Base-by-base conservation (phyloP, 1,140 invertebrate species). In the Contarinia nasturtii region DNA sequence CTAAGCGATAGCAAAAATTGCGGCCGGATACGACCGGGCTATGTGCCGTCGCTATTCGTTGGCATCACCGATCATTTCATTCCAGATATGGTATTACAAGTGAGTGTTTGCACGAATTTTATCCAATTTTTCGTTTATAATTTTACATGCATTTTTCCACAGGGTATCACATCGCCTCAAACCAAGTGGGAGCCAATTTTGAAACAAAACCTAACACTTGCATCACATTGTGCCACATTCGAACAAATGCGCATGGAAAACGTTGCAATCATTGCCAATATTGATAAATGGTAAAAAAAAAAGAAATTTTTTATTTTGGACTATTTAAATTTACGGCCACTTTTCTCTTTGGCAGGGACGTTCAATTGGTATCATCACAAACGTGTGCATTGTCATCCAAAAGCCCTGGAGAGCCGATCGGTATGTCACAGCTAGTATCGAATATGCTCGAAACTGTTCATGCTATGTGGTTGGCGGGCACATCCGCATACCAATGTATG, bases 391-490 rank as follows among this genome's bases (percentile, higher is more conserved):
- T 65, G 36, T 59, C 60, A 7, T 60, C 59, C 3, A 61, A 63
- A 7, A 60, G 60, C 34, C 60, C 55, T 48, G 55, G 67, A 22
- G 56, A 57, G 4, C 58, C 70, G 1, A 71, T 82, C 33, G 81
- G 80, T 1, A 80, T 86, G 78, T 91, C 87, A 0, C 79, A 82
- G 44, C 64, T 91, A 2, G 81, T 91, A 10, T 77, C 80, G 17
- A 78, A 79, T 49, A 86, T 90, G 76, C 65, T 90, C 27, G 88
- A 92, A 65, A 79, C 82, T 10, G 68, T 90, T 2, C 70, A 79
- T 2, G 75, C 82, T 52, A 76, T 91, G 67, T 79, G 79, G 64
- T 75, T 43, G 0, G 67, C 70, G 3, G 64, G 62, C 10, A 66
- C 73, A 43, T 67, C 70, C 51, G 48, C 53, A 22, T 77, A 77